Conservation (phyloP, 64 coral and sea anemone species). For the Cladopsammia gracilis region DNA sequence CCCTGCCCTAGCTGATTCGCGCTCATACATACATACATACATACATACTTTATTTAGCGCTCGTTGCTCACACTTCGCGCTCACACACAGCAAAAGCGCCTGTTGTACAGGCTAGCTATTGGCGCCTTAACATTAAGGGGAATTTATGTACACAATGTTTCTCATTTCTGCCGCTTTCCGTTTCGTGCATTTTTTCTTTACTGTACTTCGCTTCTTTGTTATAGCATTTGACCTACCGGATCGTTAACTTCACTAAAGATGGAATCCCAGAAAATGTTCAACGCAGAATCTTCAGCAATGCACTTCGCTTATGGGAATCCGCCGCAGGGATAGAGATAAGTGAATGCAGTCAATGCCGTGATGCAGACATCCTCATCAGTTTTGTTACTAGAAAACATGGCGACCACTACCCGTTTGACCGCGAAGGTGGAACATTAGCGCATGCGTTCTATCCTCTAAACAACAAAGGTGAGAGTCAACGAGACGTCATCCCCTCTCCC, state of each 20-base stretch:
- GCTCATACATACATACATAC: no score
- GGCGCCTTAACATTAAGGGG: no score
- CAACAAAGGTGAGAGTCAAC: slow-evolving; percentile 17
- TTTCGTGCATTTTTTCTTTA: not conserved
- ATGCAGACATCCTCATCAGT: slow-evolving; percentile 57
- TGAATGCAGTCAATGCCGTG: slow-evolving; percentile 8
- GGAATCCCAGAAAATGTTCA: not conserved
- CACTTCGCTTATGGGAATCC: slow-evolving; percentile 43
- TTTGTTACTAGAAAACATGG: slow-evolving; percentile 15
- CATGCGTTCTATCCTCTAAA: slow-evolving; percentile 67
- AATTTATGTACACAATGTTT: no score
- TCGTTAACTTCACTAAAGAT: slow-evolving; percentile 37
- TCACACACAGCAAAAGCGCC: no score
- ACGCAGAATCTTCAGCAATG: slow-evolving; percentile 25
- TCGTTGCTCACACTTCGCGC: no score
- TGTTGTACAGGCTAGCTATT: no score
- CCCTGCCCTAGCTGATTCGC: no score
- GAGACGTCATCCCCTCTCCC: not conserved
- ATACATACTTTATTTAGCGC: no score
- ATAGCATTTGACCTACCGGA: slow-evolving; percentile 50
- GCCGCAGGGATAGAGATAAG: slow-evolving; percentile 30
- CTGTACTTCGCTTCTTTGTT: not conserved
- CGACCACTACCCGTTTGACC: slow-evolving; percentile 53
- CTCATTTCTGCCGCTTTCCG: no score
- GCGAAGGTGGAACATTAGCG: slow-evolving; percentile 52